Conservation (phyloP, 1,140 invertebrate genomes). For the Stegodyphus mimosarum region DNA sequence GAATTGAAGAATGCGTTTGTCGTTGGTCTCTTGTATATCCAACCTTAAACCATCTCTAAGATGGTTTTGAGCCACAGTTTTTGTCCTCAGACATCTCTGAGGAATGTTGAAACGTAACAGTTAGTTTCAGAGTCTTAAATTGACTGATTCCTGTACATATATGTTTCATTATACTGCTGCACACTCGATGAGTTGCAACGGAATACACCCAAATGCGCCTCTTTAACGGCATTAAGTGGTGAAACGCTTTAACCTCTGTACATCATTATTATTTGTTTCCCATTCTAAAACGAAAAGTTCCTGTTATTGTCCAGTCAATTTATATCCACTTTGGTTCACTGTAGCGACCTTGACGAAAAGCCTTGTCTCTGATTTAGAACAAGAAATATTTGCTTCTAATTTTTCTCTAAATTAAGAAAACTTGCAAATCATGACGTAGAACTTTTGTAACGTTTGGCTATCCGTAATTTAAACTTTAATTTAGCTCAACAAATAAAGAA, state of each 20-base stretch:
- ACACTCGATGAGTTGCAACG: slow-evolving; percentile 50
- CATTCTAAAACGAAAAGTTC: slow-evolving; percentile 16
- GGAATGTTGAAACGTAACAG: background rate
- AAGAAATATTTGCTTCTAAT: no score
- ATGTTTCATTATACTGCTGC: slow-evolving; percentile 16
- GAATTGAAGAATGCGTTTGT: slow-evolving; percentile 42
- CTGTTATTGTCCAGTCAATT: slow-evolving; percentile 11
- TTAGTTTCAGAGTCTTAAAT: background rate
- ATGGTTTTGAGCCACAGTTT: slow-evolving; percentile 39
- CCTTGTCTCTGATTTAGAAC: slow-evolving; percentile 38
- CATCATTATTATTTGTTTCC: background rate
- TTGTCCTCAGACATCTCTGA: background rate
- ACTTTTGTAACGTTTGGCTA: no score
- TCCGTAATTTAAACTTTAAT: no score
- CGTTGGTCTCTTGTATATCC: slow-evolving; percentile 34
- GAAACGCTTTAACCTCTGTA: slow-evolving; percentile 36
- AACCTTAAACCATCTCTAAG: slow-evolving; percentile 23
- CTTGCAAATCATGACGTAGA: no score
- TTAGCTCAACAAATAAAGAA: no score
- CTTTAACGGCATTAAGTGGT: slow-evolving; percentile 1
- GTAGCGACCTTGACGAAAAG: slow-evolving; percentile 53
- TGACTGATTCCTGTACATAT: background rate
- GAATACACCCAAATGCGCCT: slow-evolving; percentile 47
- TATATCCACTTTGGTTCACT: slow-evolving; percentile 39
- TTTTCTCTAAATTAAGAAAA: no score